Percentiles rank a stretch among this genome's conserved stretches.
These are phyloP conservation scores for Cnemophilus loriae DNA, from an alignment of 2,113 vertebrate genomes.

Conservation along the genomic window DNA sequence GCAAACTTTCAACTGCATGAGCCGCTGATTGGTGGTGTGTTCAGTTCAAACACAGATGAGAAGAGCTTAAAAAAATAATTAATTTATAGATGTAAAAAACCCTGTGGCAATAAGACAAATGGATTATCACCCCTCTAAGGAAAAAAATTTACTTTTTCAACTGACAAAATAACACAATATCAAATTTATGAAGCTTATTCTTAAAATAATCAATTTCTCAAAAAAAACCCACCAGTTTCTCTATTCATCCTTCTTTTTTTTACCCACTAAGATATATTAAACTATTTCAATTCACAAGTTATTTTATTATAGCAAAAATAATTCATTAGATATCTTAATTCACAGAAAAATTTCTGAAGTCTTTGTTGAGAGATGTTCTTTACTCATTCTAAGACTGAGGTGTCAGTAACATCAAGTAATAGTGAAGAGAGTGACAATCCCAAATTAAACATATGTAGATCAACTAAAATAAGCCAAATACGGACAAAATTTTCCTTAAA, in stretches of 20 bases:
- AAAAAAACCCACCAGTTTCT: neutral
- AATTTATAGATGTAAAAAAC: neutral
- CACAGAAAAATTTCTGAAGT: neutral
- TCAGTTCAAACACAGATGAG: neutral
- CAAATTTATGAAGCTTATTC: neutral
- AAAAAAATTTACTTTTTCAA: neutral
- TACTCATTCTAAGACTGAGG: neutral
- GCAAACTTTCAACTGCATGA: neutral
- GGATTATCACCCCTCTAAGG: neutral
- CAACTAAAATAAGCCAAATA: neutral
- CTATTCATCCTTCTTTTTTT: accelerated
- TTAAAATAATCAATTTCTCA: neutral
- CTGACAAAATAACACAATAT: neutral
- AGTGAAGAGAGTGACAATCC: neutral
- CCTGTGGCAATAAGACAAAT: neutral
- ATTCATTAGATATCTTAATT: neutral
- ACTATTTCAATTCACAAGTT: neutral
- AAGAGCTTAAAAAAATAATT: neutral
- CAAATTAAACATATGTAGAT: neutral
- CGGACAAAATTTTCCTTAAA: neutral
- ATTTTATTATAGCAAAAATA: neutral
- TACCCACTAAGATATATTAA: neutral
- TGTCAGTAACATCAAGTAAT: neutral
- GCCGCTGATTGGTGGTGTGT: neutral
- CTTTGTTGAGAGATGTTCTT: neutral